These are phyloP conservation scores for Halcyon chelicuti DNA, from an alignment of 2,797 vertebrate genomes.

Conservation along the genomic window DNA sequence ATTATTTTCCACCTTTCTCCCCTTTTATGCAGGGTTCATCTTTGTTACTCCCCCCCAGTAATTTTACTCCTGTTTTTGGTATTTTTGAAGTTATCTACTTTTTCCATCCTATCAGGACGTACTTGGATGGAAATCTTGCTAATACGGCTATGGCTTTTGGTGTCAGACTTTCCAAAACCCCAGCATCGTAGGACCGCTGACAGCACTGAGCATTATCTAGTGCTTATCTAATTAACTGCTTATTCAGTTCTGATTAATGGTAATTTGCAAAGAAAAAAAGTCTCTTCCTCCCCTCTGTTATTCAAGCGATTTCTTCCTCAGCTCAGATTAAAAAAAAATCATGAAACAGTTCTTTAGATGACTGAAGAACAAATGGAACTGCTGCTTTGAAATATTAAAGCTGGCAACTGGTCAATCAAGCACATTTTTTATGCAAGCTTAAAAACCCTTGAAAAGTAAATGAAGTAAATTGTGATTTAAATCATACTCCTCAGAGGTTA, in stretches of 20 bases:
- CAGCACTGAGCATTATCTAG: background rate
- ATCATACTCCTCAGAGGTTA: background rate
- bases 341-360: background rate
- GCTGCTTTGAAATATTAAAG: background rate
- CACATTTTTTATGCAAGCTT: background rate
- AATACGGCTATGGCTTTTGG: background rate
- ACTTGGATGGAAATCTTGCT: background rate
- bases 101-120: background rate
- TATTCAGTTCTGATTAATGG: background rate
- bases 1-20: background rate
- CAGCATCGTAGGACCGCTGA: accelerated
- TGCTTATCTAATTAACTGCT: background rate
- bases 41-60: background rate
- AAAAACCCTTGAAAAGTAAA: background rate
- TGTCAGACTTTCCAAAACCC: background rate
- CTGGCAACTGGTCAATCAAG: background rate
- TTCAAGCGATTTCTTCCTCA: background rate
- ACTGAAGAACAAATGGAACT: background rate
- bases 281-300: background rate
- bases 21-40: background rate
- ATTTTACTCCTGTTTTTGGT: background rate
- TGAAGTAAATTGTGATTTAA: background rate
- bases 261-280: background rate
- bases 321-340: background rate
- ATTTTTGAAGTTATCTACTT: background rate